These are phyloP conservation scores for Nysson spinosus DNA, from an alignment of 2,888 invertebrate species.

Conservation along the genomic window DNA sequence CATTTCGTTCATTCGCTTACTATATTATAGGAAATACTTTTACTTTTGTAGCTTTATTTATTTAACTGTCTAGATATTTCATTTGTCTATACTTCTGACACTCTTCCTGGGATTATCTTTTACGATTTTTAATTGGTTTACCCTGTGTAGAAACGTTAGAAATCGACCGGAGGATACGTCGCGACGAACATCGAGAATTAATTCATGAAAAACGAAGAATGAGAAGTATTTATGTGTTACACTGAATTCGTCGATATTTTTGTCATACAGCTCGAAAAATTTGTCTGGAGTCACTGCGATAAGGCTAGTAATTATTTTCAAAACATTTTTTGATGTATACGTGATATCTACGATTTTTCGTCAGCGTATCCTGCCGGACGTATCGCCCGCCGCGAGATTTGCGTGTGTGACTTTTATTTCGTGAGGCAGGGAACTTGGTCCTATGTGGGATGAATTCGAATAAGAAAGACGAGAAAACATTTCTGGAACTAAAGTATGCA, in stretches of 20 bases:
- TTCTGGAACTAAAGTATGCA: constrained; percentile 48
- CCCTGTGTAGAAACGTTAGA: constrained; percentile 74
- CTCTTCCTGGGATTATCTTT: constrained; percentile 67
- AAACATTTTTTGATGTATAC: too few species aligned
- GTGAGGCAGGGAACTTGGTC: constrained; percentile 68
- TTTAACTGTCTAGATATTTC: constrained; percentile 65
- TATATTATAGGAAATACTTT: constrained; percentile 69
- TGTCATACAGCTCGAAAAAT: too few species aligned
- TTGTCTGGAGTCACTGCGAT: too few species aligned
- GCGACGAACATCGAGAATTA: constrained; percentile 45
- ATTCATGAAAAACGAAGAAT: too few species aligned
- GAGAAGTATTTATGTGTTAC: too few species aligned
- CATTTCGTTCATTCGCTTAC: constrained; percentile 48
- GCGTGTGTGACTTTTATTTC: constrained; percentile 41
- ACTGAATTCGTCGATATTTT: too few species aligned
- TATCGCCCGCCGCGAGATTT: constrained; percentile 54
- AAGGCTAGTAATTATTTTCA: too few species aligned
- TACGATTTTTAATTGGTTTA: constrained; percentile 66
- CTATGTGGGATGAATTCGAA: constrained; percentile 60
- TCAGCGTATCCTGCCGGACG: constrained; percentile 29
- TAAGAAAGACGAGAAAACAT: constrained; percentile 54
- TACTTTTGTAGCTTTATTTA: constrained; percentile 57
- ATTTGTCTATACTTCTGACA: constrained; percentile 61
- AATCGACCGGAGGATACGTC: constrained; percentile 62
- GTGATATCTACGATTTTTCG: too few species aligned